phyloP scores from a whole-genome alignment of 2,797 vertebrate species.

The Cirrhinus molitorella region DNA sequence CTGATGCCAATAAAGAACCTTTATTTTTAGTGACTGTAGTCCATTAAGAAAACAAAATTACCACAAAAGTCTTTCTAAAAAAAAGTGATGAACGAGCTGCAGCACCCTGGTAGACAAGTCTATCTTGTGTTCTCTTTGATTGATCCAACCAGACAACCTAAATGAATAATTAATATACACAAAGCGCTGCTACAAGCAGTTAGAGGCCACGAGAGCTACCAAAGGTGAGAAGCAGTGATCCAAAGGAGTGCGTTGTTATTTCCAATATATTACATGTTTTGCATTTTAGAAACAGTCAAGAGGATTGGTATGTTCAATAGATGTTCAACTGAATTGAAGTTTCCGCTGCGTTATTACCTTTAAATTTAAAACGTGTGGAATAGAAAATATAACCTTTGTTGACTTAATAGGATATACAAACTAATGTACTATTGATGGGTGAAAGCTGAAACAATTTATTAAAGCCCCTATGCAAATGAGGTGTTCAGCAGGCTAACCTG shows the following conservation, averaged over 20 bases:
- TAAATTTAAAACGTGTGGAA: neutral
- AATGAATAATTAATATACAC: constrained; percentile 59
- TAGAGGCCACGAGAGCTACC: constrained; percentile 9
- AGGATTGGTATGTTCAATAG: neutral
- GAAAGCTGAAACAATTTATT: neutral
- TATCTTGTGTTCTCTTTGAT: constrained; percentile 40
- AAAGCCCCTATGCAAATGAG: neutral
- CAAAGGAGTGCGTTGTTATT: neutral
- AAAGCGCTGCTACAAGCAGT: constrained; percentile 57
- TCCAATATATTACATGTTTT: neutral
- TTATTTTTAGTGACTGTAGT: no score
- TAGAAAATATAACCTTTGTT: neutral
- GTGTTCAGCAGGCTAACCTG: constrained; percentile 25
- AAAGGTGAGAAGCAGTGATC: constrained; percentile 39
- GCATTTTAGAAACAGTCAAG: neutral
- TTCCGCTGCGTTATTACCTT: neutral
- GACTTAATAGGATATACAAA: neutral
- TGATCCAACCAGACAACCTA: constrained; percentile 41
- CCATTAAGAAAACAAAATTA: neutral
- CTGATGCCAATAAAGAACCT: no score
- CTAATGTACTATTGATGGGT: neutral
- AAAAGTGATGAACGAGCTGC: neutral
- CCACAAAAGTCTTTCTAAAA: neutral
- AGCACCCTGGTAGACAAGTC: constrained; percentile 12
- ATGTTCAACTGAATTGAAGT: neutral